phyloP scores from a whole-genome alignment of 2,888 invertebrate genomes.

The Blera fallax region DNA sequence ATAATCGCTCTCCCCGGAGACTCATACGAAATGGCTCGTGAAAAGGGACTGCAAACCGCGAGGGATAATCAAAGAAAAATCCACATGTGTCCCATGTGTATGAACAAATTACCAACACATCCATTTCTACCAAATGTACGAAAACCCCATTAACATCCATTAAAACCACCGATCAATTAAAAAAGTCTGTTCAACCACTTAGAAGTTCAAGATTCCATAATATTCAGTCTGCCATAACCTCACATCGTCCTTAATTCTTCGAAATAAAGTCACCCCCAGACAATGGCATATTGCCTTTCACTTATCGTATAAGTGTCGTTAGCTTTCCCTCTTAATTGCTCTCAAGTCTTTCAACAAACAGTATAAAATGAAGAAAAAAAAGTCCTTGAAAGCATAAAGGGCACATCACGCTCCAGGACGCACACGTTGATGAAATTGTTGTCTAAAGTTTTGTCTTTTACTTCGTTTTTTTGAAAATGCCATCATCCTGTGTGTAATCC shows the following conservation, averaged over 20 bases:
- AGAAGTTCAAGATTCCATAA: constrained; percentile 26
- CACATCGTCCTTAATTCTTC: not conserved
- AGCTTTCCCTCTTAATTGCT: constrained; percentile 28
- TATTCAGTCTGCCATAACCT: constrained; percentile 21
- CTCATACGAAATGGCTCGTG: too few relatives aligned
- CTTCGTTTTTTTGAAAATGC: not conserved
- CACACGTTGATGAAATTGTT: not conserved
- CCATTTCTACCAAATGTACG: not conserved
- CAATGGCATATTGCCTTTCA: constrained; percentile 18
- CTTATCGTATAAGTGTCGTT: constrained; percentile 22
- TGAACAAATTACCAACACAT: not conserved
- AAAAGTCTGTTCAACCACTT: constrained; percentile 12
- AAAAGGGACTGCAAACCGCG: too few relatives aligned
- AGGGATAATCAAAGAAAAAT: not conserved
- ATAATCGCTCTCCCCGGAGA: too few relatives aligned
- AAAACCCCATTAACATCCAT: not conserved
- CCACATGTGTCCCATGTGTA: not conserved
- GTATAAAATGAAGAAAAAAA: not conserved
- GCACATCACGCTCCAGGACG: constrained; percentile 1
- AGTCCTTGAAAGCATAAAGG: not conserved
- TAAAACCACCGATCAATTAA: constrained; percentile 21
- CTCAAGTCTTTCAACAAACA: constrained; percentile 1
- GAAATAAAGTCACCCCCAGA: not conserved
- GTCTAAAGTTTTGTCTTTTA: not conserved
- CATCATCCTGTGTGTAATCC: not conserved